Percentiles rank a stretch among this genome's conserved stretches.
These are phyloP conservation scores for Ploceus nigricollis DNA, from an alignment of 2,113 vertebrate species.

Conservation along the genomic window DNA sequence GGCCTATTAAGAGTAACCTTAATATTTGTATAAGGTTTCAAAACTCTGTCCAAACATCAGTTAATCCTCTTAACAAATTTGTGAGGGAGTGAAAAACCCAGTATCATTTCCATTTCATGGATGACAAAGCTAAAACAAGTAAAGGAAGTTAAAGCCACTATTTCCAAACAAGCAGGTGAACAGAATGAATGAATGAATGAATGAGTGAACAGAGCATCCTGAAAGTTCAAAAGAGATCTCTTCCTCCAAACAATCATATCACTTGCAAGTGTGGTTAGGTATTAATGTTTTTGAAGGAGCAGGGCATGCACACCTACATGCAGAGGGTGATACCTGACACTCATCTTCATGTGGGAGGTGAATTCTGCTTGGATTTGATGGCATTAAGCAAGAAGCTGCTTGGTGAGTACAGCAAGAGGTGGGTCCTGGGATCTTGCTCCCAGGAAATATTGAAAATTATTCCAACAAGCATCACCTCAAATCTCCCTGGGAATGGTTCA, in stretches of 20 bases:
- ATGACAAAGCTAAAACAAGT: background rate
- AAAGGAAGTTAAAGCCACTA: background rate
- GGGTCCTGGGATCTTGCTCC: background rate
- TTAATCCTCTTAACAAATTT: slow-evolving; percentile 14
- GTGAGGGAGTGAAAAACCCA: no score
- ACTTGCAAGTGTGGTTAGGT: background rate
- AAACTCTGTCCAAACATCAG: background rate
- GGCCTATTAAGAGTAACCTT: slow-evolving; percentile 3
- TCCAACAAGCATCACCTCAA: background rate
- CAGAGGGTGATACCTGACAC: background rate
- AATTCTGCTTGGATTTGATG: background rate
- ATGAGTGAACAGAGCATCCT: background rate
- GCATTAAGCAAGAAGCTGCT: background rate
- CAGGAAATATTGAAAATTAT: background rate
- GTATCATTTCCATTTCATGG: background rate
- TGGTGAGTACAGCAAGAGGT: background rate
- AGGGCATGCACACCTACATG: background rate
- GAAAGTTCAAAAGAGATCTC: background rate
- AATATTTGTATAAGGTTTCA: background rate
- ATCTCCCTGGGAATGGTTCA: background rate
- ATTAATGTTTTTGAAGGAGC: background rate
- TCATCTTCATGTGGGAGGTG: background rate
- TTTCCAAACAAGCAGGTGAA: background rate
- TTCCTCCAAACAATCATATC: background rate
- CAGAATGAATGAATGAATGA: background rate